These are phyloP conservation scores for Phataginus tricuspis DNA, from an alignment of 2,797 vertebrate species.

Conservation along the genomic window DNA sequence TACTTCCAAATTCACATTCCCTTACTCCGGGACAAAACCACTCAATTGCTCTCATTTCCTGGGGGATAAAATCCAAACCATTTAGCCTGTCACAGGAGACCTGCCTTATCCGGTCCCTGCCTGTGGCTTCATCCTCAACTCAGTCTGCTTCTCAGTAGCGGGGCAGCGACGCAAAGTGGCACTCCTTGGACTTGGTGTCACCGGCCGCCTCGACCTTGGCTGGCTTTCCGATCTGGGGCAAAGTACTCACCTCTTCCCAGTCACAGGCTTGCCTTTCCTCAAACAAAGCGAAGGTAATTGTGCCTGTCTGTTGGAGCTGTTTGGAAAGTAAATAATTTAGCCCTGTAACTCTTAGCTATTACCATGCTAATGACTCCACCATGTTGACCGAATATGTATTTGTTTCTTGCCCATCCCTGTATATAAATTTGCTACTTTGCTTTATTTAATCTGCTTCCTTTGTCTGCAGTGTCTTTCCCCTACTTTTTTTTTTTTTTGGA, in stretches of 20 bases:
- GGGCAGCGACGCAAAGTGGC: rapidly evolving
- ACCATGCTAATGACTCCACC: not conserved
- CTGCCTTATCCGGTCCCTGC: not conserved
- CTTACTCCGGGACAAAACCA: not conserved
- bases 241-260: not conserved
- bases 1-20: no score
- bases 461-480: not conserved
- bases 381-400: not conserved
- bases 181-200: not conserved
- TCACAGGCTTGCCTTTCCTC: not conserved
- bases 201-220: not conserved
- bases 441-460: not conserved
- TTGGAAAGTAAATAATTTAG: not conserved
- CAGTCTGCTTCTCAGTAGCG: not conserved
- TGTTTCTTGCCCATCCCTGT: not conserved
- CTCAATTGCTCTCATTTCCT: not conserved
- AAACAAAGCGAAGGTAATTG: not conserved
- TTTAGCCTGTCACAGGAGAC: no score
- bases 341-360: not conserved
- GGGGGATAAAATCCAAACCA: not conserved
- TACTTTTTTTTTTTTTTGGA: not conserved
- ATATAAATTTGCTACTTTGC: not conserved
- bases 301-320: not conserved
- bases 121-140: not conserved
- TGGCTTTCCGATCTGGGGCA: not conserved